Evolutionary conservation across 2,888 invertebrate species (phyloP).

Genomic region (Agrotis exclamationis): DNA sequence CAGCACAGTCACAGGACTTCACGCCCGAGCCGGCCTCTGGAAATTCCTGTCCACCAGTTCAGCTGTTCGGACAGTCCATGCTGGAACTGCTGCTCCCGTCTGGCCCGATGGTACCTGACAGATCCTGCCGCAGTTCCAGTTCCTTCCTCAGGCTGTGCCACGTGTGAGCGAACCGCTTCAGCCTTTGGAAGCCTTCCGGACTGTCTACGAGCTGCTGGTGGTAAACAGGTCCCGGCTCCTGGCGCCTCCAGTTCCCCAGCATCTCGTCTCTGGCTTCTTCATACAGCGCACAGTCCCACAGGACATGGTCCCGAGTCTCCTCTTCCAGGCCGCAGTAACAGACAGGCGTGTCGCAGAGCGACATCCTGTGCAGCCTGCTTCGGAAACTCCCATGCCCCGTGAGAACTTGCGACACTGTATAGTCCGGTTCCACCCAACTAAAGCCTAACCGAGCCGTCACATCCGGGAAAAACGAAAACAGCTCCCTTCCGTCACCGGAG

Average conservation of each 20-base stretch:
- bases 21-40: too few relatives aligned
- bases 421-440: not conserved
- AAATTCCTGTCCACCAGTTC: too few relatives aligned
- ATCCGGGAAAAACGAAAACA: not conserved
- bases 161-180: too few relatives aligned
- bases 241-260: conserved; percentile 1
- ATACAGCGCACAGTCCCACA: not conserved
- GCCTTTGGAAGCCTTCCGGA: too few relatives aligned
- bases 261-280: not conserved
- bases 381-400: not conserved
- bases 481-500: accelerated
- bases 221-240: conserved; percentile 56
- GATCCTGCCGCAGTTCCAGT: too few relatives aligned
- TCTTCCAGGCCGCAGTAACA: not conserved
- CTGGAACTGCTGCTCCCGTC: too few relatives aligned
- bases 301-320: conserved; percentile 6
- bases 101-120: too few relatives aligned
- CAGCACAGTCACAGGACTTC: too few relatives aligned
- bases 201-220: not conserved
- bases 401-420: not conserved
- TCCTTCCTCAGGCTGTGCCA: too few relatives aligned
- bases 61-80: too few relatives aligned
- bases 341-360: not conserved
- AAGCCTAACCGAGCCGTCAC: not conserved
- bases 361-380: not conserved